Evolutionary conservation across 2,113 vertebrate species (phyloP).

Genomic region (Andinoacara biseriatus): DNA sequence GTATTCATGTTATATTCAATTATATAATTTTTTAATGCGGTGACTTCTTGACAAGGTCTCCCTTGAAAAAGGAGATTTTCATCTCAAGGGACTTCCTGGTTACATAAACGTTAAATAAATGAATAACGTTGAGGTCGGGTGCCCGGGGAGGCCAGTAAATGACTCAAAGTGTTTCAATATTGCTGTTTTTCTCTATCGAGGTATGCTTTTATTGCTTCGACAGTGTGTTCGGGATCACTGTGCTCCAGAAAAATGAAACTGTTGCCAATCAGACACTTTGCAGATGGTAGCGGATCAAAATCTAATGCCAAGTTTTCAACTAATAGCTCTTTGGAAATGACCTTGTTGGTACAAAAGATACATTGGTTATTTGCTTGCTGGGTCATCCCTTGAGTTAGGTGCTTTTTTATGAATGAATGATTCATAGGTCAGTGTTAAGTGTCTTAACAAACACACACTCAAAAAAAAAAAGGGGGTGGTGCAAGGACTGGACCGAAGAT

Average conservation of each 20-base stretch:
- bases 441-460: not conserved
- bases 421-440: not conserved
- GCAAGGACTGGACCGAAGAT: too few relatives aligned
- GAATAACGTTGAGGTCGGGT: too few relatives aligned
- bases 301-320: not conserved
- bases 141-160: too few relatives aligned
- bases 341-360: conserved; percentile 1
- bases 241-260: too few relatives aligned
- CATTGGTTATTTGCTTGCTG: not conserved
- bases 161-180: not conserved
- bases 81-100: not conserved
- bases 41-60: not conserved
- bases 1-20: not conserved
- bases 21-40: not conserved
- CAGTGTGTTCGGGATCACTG: too few relatives aligned
- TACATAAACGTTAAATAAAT: not conserved
- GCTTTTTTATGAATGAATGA: not conserved
- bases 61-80: not conserved
- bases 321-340: not conserved
- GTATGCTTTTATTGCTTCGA: not conserved
- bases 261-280: not conserved
- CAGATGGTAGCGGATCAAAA: too few relatives aligned
- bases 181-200: not conserved
- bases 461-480: not conserved
- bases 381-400: not conserved